Percentiles rank a stretch among this genome's conserved stretches.
Evolutionary conservation across 2,113 vertebrate genomes (phyloP).

Genomic region (Hypanus sabinus): DNA sequence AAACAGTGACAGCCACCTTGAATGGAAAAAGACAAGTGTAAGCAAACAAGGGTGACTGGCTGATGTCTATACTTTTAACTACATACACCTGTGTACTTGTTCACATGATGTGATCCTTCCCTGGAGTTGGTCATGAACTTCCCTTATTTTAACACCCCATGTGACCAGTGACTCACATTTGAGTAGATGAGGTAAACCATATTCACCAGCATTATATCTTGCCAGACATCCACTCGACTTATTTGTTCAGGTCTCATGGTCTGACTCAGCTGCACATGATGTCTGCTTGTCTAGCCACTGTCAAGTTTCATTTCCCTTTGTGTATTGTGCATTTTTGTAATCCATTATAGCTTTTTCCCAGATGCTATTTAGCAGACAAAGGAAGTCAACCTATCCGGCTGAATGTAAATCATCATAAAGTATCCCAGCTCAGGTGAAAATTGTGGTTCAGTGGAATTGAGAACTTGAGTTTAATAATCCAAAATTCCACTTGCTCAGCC

Average conservation of each 20-base stretch:
- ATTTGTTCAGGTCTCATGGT: constrained; percentile 47
- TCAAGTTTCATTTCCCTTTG: constrained; percentile 50
- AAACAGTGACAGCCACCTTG: background rate
- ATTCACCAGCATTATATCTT: constrained; percentile 45
- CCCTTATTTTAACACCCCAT: constrained; percentile 46
- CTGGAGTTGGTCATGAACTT: constrained; percentile 44
- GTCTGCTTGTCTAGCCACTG: constrained; percentile 50
- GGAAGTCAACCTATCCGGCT: background rate
- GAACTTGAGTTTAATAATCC: background rate
- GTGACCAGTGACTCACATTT: constrained; percentile 54
- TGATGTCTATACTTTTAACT: constrained; percentile 1
- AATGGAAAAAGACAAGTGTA: background rate
- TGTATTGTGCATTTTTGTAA: constrained; percentile 45
- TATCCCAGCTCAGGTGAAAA: background rate
- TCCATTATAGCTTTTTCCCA: constrained; percentile 47
- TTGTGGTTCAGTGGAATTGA: background rate
- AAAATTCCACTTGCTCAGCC: background rate
- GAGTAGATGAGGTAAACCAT: constrained; percentile 48
- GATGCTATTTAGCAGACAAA: constrained; percentile 42
- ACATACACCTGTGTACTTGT: constrained; percentile 49
- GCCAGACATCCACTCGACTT: constrained; percentile 49
- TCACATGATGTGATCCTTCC: constrained; percentile 46
- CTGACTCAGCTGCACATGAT: constrained; percentile 51
- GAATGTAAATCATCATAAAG: background rate
- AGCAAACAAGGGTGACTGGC: background rate